Base-by-base conservation (phyloP, 2,888 invertebrate species). In the Meiosimyza platycephala region DNA sequence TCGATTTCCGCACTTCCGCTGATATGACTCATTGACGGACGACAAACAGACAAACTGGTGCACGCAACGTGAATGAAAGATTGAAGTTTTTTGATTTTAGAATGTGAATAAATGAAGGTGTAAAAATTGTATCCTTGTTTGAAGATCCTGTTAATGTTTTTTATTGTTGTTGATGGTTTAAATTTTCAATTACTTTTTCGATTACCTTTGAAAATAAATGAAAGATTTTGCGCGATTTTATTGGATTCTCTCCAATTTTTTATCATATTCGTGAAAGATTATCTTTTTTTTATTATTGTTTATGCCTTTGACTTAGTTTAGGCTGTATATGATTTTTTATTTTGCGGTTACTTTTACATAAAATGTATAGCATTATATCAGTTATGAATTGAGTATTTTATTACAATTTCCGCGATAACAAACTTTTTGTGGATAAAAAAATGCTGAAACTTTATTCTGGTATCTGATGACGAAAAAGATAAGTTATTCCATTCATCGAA, bases 121-220 rank as follows among this genome's bases (percentile, higher is more conserved):
- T 12, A 48, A 40, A 40, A 22, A 16, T 51, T 64, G 64, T 1
- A 9, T 40, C 40, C 40, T 40, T 15, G 15, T 18, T 28, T 4
- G 60, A 12, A 57, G 33, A 33, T 22, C 33, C 16, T 13, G 16
- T 40, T 52, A n/a, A n/a, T n/a, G 40, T 28, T 57, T 13, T 33
- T 18, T 52, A 15, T 28, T 69, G 50, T 16, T 59, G 13, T 57
- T 59, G 65, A n/a, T 52, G 59, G 15, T 51, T 51, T 69, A 15
- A n/a, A 22, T 50, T 52, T 70, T 33, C 63, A 52, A 63, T 63
- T 62, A 62, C 47, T 40, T 70, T 54, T 70, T 40, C 47, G 63
- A 63, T 70, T 54, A 54, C 54, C 55, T 62, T 62, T 3, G 63
- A n/a, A 62, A 18, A 40, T 28, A 69, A 50, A 69, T 51, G 12